Evolutionary conservation across 2,113 vertebrate species (phyloP).

Genomic region (Plectropomus leopardus): DNA sequence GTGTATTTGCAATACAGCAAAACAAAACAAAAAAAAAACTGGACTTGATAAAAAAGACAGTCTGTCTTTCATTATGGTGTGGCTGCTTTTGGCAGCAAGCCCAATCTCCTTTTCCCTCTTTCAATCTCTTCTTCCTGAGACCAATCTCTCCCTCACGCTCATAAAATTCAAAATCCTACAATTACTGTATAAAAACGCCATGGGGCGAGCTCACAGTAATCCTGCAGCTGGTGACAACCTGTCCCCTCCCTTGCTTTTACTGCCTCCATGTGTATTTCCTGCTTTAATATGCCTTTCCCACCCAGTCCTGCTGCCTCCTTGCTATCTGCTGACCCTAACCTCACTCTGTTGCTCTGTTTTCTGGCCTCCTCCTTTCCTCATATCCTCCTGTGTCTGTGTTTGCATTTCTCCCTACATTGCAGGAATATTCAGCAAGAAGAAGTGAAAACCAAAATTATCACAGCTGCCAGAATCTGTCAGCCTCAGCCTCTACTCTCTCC

Average conservation of each 20-base stretch:
- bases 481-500: slow-evolving; percentile 35
- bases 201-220: slow-evolving; percentile 42
- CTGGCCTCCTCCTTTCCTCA: slow-evolving; percentile 19
- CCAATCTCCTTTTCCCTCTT: slow-evolving; percentile 56
- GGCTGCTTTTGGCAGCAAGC: slow-evolving; percentile 58
- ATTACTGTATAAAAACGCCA: slow-evolving; percentile 61
- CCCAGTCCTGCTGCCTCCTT: slow-evolving; percentile 11
- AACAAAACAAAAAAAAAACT: slow-evolving; percentile 21
- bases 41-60: slow-evolving; percentile 38
- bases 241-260: slow-evolving; percentile 42
- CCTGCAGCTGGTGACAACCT: slow-evolving; percentile 65
- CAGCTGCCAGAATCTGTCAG: slow-evolving; percentile 52
- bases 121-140: slow-evolving; percentile 54
- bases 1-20: slow-evolving; percentile 23
- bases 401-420: slow-evolving; percentile 35
- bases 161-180: slow-evolving; percentile 70
- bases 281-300: slow-evolving; percentile 37
- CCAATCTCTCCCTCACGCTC: slow-evolving; percentile 51
- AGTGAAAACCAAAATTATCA: slow-evolving; percentile 50
- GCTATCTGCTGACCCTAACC: slow-evolving; percentile 39
- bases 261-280: slow-evolving; percentile 54
- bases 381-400: slow-evolving; percentile 30
- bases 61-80: slow-evolving; percentile 56
- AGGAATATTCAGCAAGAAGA: slow-evolving; percentile 42
- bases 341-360: slow-evolving; percentile 26